These are phyloP conservation scores for Penelope pileata DNA, from an alignment of 2,113 vertebrate species.

Conservation along the genomic window DNA sequence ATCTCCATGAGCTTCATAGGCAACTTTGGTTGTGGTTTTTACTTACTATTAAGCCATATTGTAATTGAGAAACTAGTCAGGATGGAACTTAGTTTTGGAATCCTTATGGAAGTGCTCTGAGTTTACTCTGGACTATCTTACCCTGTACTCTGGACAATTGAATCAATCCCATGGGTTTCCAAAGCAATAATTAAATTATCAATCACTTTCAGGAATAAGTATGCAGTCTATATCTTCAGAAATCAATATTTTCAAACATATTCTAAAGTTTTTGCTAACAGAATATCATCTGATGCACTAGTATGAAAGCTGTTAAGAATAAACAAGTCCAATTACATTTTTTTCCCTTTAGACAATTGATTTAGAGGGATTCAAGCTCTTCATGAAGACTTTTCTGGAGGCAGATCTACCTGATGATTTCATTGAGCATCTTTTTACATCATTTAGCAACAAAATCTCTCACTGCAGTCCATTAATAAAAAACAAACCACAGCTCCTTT, in stretches of 20 bases:
- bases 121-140: background rate
- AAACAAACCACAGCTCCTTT: slow-evolving; percentile 80
- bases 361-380: slow-evolving; percentile 93
- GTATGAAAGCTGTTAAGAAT: background rate
- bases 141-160: background rate
- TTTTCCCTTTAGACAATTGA: slow-evolving; percentile 84
- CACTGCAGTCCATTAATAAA: slow-evolving; percentile 84
- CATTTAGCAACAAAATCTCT: slow-evolving; percentile 89
- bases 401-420: slow-evolving; percentile 91
- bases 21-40: background rate
- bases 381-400: slow-evolving; percentile 97
- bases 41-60: background rate
- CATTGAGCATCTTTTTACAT: slow-evolving; percentile 90
- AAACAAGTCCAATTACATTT: background rate
- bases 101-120: background rate
- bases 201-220: background rate
- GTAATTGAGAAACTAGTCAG: background rate
- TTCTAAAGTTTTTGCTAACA: background rate
- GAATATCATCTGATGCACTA: background rate
- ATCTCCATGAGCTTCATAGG: background rate
- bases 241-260: background rate
- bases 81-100: background rate
- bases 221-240: background rate
- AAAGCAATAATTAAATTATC: background rate
- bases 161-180: background rate